Percentiles rank a stretch among this genome's conserved stretches.
Conservation (phyloP, 1,140 invertebrate genomes). For the Drosophila repletoides region DNA sequence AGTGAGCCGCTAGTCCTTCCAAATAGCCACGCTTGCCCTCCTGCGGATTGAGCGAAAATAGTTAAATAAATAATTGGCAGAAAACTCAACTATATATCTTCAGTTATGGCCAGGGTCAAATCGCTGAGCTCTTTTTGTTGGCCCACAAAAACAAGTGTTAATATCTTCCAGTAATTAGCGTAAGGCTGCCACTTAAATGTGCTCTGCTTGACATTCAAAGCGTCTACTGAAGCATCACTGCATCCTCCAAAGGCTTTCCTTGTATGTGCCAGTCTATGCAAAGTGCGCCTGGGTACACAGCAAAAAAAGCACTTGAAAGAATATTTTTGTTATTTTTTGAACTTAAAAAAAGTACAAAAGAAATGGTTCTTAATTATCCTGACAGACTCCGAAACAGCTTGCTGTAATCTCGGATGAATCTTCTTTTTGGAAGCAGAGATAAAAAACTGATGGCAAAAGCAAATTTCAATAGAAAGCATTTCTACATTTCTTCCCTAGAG, state of each 20-base stretch:
- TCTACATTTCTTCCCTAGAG: too few species aligned
- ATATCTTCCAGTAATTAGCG: conserved; percentile 78
- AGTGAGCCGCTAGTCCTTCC: conserved; percentile 93
- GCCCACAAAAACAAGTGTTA: conserved; percentile 61
- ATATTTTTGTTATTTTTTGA: too few species aligned
- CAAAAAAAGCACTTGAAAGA: too few species aligned
- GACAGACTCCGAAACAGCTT: too few species aligned
- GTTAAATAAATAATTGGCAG: neutral
- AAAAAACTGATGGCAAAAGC: too few species aligned
- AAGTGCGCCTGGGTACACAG: too few species aligned
- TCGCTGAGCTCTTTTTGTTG: neutral
- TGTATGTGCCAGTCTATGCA: conserved; percentile 4
- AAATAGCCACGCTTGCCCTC: conserved; percentile 94
- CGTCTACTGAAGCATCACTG: conserved; percentile 59
- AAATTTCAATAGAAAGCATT: too few species aligned
- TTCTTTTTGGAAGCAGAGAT: too few species aligned
- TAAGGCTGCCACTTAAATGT: conserved; percentile 64
- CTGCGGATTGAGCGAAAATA: conserved; percentile 83
- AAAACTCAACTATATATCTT: neutral
- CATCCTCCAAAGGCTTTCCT: conserved; percentile 23
- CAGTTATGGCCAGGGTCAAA: conserved; percentile 56
- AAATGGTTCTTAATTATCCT: too few species aligned
- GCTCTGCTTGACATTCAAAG: conserved; percentile 73
- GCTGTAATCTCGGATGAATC: too few species aligned
- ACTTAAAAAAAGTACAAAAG: too few species aligned